Conservation (phyloP, 1,140 invertebrate species). For the Vanessa atalanta region DNA sequence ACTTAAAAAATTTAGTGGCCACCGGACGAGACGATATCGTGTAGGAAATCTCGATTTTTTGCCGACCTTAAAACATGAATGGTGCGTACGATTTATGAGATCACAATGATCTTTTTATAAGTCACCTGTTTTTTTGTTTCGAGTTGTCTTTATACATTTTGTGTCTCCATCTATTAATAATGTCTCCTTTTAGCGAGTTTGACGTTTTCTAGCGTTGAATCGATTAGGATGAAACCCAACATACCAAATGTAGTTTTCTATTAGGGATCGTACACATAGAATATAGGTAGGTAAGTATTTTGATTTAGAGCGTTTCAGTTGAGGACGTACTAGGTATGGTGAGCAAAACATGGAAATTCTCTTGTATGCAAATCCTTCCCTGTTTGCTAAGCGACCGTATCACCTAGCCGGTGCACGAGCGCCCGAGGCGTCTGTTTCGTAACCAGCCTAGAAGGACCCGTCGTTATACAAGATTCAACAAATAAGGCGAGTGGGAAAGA, state of each 20-base stretch:
- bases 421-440: conserved; percentile 52
- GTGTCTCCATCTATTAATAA: conserved; percentile 80
- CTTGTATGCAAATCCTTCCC: conserved; percentile 60
- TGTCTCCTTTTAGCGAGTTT: conserved; percentile 68
- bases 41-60: conserved; percentile 77
- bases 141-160: conserved; percentile 71
- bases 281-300: conserved; percentile 18
- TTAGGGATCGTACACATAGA: not conserved
- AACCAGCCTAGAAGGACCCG: conserved; percentile 52
- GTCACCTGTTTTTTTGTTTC: conserved; percentile 60
- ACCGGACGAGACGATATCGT: conserved; percentile 73
- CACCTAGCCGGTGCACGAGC: conserved; percentile 62
- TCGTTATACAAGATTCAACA: conserved; percentile 34
- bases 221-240: conserved; percentile 46
- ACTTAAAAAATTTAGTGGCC: conserved; percentile 58
- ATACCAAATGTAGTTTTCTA: not conserved
- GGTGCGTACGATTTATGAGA: conserved; percentile 78
- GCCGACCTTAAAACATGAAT: conserved; percentile 71
- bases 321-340: conserved; percentile 41
- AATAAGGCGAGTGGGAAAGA: conserved; percentile 24
- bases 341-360: conserved; percentile 51
- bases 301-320: conserved; percentile 34
- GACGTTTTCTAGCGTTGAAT: conserved; percentile 49
- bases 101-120: conserved; percentile 74
- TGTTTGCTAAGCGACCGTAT: conserved; percentile 65